These are phyloP conservation scores for Drosophila ustulata DNA, from an alignment of 2,888 invertebrate genomes.

Conservation along the genomic window DNA sequence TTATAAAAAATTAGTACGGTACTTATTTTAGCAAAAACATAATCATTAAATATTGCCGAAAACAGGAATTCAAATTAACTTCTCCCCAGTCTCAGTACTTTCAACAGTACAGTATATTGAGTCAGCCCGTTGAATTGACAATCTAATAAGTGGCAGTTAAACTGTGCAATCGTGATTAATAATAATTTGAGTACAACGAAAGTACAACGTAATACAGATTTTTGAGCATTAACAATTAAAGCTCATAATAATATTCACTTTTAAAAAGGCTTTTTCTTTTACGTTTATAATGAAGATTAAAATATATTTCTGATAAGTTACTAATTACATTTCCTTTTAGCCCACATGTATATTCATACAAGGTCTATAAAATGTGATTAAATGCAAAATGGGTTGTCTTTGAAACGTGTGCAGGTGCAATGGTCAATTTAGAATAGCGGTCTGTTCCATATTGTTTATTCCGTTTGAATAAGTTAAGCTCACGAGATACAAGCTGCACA, in stretches of 20 bases:
- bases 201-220: slow-evolving; percentile 1
- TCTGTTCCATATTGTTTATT: slow-evolving; percentile 12
- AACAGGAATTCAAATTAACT: slow-evolving; percentile 13
- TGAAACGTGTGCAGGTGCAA: slow-evolving; percentile 6
- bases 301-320: not conserved
- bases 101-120: not conserved
- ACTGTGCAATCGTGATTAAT: slow-evolving; percentile 3
- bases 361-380: not conserved
- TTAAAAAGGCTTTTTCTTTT: not conserved
- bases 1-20: not conserved
- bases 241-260: not conserved
- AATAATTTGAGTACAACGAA: slow-evolving; percentile 1
- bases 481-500: slow-evolving; percentile 5
- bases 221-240: not conserved
- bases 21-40: not conserved
- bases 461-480: slow-evolving; percentile 10
- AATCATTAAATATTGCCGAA: not conserved
- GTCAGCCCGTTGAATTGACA: not conserved
- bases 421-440: slow-evolving; percentile 9
- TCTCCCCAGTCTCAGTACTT: not conserved
- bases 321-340: not conserved
- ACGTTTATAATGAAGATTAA: not conserved
- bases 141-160: slow-evolving; percentile 24
- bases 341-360: not conserved
- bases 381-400: not conserved